phyloP scores from a whole-genome alignment of 2,797 vertebrate species.

The Botia almorhae region DNA sequence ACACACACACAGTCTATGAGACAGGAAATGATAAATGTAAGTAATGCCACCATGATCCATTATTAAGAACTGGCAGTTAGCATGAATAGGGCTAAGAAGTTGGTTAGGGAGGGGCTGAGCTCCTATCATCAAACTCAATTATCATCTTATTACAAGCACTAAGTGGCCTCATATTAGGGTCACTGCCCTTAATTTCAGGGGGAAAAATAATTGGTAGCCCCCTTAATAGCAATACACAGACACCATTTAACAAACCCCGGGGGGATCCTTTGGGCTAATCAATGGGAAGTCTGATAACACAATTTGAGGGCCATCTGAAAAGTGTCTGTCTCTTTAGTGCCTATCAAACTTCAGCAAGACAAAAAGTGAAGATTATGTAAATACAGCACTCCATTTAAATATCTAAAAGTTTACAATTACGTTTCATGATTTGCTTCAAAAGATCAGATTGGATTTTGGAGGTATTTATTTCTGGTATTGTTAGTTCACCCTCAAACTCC shows the following conservation, averaged over 20 bases:
- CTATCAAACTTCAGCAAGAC: constrained; percentile 21
- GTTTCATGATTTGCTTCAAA: constrained; percentile 5
- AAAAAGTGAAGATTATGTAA: constrained; percentile 15
- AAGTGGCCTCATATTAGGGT: constrained; percentile 87
- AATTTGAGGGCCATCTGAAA: constrained; percentile 53
- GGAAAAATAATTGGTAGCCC: constrained; percentile 82
- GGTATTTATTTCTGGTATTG: background rate
- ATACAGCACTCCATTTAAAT: background rate
- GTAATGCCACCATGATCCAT: constrained; percentile 74
- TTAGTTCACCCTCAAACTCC: background rate
- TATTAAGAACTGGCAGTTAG: constrained; percentile 73
- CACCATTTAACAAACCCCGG: constrained; percentile 73
- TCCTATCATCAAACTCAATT: constrained; percentile 82
- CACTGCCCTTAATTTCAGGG: constrained; percentile 87
- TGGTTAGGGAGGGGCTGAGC: constrained; percentile 50
- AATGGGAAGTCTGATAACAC: constrained; percentile 57
- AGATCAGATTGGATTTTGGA: background rate
- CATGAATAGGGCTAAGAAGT: constrained; percentile 53
- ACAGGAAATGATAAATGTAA: constrained; percentile 72
- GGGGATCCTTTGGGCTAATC: constrained; percentile 65
- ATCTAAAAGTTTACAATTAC: background rate
- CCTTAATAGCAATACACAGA: constrained; percentile 73
- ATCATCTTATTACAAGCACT: constrained; percentile 84
- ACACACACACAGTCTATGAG: constrained; percentile 41
- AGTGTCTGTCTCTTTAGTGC: constrained; percentile 35